A percentile compares a stretch with the other conserved stretches of the same genome.
Evolutionary conservation across 1,140 invertebrate species (phyloP).

Genomic region (Sarcophaga bullata): DNA sequence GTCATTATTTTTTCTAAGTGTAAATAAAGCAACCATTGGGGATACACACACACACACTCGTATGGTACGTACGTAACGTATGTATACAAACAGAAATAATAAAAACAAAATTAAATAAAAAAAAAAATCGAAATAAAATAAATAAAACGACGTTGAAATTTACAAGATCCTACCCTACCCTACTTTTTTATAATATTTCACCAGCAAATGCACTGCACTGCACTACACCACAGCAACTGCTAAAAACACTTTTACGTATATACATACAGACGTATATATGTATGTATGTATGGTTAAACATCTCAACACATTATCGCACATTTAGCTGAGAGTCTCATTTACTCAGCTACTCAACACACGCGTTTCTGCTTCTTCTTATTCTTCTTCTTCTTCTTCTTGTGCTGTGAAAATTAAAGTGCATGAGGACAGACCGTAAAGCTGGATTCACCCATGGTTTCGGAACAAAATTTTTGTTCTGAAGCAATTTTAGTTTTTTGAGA

Average conservation of each 20-base stretch:
- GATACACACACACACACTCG: not conserved
- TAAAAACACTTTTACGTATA: not conserved
- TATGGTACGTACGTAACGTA: not conserved
- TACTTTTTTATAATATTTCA: not conserved
- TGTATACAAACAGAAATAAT: not conserved
- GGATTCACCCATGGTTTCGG: no score
- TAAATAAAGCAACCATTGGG: not conserved
- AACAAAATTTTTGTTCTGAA: no score
- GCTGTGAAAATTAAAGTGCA: no score
- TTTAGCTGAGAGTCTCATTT: not conserved
- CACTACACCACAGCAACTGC: not conserved
- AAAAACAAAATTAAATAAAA: not conserved
- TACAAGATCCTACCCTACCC: conserved; percentile 14
- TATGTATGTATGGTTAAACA: not conserved
- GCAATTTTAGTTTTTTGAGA: no score
- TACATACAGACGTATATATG: no score
- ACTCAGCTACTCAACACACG: not conserved
- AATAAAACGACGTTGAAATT: conserved; percentile 10
- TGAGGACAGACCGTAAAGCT: no score
- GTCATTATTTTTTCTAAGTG: conserved; percentile 21
- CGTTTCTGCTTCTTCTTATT: not conserved
- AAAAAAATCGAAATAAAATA: not conserved
- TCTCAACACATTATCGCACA: not conserved
- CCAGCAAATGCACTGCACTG: not conserved
- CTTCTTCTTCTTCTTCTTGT: no score